phyloP scores from a whole-genome alignment of 2,888 invertebrate species.

The Pyrochroa serraticornis region DNA sequence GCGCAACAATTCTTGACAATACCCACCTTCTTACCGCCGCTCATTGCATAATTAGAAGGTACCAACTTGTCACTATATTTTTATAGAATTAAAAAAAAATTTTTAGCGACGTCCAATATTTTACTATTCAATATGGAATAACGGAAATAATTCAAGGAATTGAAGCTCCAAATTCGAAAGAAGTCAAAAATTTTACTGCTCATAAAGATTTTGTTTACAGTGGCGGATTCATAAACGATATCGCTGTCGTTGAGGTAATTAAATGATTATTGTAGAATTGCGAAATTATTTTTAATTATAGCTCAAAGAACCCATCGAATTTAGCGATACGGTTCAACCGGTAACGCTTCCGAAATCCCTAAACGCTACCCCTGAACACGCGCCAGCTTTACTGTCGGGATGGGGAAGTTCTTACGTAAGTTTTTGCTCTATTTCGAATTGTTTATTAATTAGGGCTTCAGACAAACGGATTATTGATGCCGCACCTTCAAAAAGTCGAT shows the following conservation, averaged over 20 bases:
- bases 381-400: conserved; percentile 35
- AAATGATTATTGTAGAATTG: conserved; percentile 1
- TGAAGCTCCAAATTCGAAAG: conserved; percentile 6
- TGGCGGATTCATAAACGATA: conserved; percentile 7
- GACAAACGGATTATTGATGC: conserved; percentile 52
- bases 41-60: no score
- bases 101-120: conserved; percentile 25
- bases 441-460: conserved; percentile 29
- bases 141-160: conserved; percentile 15
- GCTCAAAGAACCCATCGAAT: conserved; percentile 35
- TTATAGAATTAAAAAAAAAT: not conserved
- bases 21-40: no score
- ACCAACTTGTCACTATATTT: no score
- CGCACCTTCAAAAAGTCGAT: conserved; percentile 53
- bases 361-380: conserved; percentile 30
- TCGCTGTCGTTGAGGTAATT: conserved; percentile 38
- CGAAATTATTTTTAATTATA: conserved; percentile 22
- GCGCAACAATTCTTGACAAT: no score
- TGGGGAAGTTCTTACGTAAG: conserved; percentile 34
- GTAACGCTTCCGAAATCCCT: conserved; percentile 32
- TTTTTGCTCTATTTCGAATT: not conserved
- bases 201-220: conserved; percentile 1
- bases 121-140: conserved; percentile 30
- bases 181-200: conserved; percentile 3
- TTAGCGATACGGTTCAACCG: conserved; percentile 29